A percentile compares a stretch with the other conserved stretches of the same genome.
phyloP scores from a whole-genome alignment of 1,140 invertebrate genomes.

The Lordiphosa stackelbergi region DNA sequence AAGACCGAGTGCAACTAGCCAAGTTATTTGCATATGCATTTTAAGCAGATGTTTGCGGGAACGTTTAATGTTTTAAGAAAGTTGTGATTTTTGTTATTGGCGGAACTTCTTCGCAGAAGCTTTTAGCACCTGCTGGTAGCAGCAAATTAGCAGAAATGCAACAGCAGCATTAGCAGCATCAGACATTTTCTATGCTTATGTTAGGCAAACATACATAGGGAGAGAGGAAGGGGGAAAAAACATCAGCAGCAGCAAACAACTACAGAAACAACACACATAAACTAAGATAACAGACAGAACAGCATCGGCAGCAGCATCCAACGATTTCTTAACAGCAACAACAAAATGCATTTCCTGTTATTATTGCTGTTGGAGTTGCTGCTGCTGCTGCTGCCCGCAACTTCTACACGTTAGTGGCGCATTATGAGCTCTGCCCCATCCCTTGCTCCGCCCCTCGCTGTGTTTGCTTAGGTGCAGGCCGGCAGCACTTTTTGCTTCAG shows the following conservation, averaged over 20 bases:
- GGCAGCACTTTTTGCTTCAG: constrained; percentile 26
- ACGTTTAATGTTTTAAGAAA: constrained; percentile 38
- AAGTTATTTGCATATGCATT: constrained; percentile 35
- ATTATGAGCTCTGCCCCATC: constrained; percentile 21
- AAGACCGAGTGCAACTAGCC: neutral
- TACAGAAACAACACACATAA: constrained; percentile 37
- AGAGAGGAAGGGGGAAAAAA: constrained; percentile 16
- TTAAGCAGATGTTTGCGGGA: constrained; percentile 16
- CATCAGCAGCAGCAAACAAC: constrained; percentile 26
- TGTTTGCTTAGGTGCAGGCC: constrained; percentile 47
- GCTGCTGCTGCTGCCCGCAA: constrained; percentile 3
- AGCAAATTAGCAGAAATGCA: constrained; percentile 28
- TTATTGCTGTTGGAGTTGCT: constrained; percentile 29
- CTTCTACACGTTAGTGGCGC: constrained; percentile 2
- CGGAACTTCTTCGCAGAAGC: constrained; percentile 11
- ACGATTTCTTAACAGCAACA: constrained; percentile 41
- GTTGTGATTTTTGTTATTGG: constrained; percentile 47
- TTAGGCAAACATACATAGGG: constrained; percentile 19
- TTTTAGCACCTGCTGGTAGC: constrained; percentile 29
- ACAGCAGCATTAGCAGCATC: neutral
- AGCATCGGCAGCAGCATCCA: constrained; percentile 3
- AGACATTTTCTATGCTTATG: constrained; percentile 41
- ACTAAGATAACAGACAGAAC: constrained; percentile 39
- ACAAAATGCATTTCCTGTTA: constrained; percentile 46
- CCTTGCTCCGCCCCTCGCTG: neutral